Conservation (phyloP, 2,113 vertebrate species). For the Chitala chitala region DNA sequence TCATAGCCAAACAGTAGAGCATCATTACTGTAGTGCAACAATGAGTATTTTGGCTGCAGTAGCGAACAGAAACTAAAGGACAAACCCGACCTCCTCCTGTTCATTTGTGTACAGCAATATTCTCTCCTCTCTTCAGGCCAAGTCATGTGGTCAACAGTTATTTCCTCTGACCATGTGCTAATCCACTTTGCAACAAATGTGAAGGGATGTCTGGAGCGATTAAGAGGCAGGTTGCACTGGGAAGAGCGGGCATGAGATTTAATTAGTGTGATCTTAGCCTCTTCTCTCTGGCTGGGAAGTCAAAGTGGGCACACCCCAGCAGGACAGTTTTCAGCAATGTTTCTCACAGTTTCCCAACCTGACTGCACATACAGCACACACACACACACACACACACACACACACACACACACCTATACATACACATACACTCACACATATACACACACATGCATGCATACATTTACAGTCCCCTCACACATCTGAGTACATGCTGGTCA, state of each 20-base stretch:
- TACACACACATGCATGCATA: background rate
- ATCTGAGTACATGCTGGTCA: too few species aligned
- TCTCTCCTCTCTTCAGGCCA: background rate
- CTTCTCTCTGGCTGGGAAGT: background rate
- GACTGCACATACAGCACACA: background rate
- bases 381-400: background rate
- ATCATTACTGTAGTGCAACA: background rate
- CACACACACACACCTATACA: background rate
- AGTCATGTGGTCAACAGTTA: background rate
- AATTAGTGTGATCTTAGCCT: background rate
- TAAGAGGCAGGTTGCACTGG: background rate
- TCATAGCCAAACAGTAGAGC: too few species aligned
- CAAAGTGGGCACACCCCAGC: background rate
- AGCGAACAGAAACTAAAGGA: background rate
- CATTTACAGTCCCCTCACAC: background rate
- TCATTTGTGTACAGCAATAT: background rate
- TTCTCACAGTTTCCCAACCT: background rate
- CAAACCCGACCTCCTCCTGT: background rate
- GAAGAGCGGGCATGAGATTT: background rate
- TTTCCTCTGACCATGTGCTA: background rate
- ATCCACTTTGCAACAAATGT: slow-evolving; percentile 13
- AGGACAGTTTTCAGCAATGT: background rate
- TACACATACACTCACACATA: background rate
- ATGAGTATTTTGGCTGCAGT: background rate
- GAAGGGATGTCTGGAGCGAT: background rate